Evolutionary conservation across 2,888 invertebrate genomes (phyloP).

Genomic region (Lasius platythorax): DNA sequence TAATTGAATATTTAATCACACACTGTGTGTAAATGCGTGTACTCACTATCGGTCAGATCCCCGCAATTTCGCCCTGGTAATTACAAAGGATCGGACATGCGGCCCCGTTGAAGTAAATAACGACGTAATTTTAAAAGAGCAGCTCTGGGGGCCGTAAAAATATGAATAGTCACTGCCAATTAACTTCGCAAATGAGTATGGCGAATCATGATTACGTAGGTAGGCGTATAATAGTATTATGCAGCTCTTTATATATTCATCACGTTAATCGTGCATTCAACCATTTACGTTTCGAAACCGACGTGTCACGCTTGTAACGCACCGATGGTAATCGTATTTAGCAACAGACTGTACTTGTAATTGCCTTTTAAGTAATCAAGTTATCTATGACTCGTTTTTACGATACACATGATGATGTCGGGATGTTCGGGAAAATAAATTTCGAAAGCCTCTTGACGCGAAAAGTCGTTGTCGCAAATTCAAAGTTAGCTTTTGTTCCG

Average conservation of each 20-base stretch:
- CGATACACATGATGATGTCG: background rate
- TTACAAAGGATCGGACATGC: constrained; percentile 44
- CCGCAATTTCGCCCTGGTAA: constrained; percentile 37
- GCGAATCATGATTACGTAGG: constrained; percentile 7
- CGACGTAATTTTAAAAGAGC: constrained; percentile 24
- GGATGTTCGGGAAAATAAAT: constrained; percentile 6
- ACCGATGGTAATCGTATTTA: constrained; percentile 13
- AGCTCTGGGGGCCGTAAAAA: constrained; percentile 5
- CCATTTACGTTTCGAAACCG: constrained; percentile 9
- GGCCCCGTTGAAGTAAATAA: constrained; percentile 7
- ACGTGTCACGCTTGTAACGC: constrained; percentile 22
- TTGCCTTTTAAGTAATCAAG: constrained; percentile 41
- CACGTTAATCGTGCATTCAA: background rate
- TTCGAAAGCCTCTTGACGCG: constrained; percentile 12
- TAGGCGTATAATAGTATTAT: constrained; percentile 19
- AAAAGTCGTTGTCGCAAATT: background rate
- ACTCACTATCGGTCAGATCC: background rate
- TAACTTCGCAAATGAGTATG: constrained; percentile 21
- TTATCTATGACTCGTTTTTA: background rate
- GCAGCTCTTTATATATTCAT: constrained; percentile 31
- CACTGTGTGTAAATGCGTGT: constrained; percentile 24
- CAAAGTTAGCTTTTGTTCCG: background rate
- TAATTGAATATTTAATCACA: constrained; percentile 65
- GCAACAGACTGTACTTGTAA: constrained; percentile 26
- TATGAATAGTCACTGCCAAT: constrained; percentile 26